Evolutionary conservation across 2,113 vertebrate species (phyloP), one percentile per base, ranked within the genome.

Genomic region (Gavialis gangeticus): DNA sequence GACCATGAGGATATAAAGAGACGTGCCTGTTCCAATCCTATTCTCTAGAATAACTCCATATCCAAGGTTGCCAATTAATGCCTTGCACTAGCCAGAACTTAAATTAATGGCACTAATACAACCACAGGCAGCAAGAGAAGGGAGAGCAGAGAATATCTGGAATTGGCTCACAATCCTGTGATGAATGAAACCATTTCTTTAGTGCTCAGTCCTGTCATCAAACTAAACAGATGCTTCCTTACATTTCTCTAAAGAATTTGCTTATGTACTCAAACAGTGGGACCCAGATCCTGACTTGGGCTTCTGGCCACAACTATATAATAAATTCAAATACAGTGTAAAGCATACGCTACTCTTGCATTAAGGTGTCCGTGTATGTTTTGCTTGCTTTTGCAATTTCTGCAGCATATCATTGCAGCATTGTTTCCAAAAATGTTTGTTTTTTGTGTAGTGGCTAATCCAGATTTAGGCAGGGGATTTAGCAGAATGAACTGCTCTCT

Each of bases 211-310:
- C 75, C 37, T n/a, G 60, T 62, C 58, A 37, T 13, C 54, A 19
- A 28, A 37, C 22, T 46, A n/a, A 75, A 28, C 57, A 54, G 22
- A 27, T 56, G 22, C 59, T 30, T 28, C 64, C 4, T 55, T 15
- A 0, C 2, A 13, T 0, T 2, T 59, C 62, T 69, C 10, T 78
- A 30, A 30, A 37, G 27, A 27, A 34, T 27, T 62, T 67, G 60
- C 12, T 78, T 66, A 17, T 3, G 10, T 37, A 34, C 28, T 19
- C 1, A 0, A 3, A n/a, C 0, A 2, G 34, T 0, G 1, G 57
- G 28, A 59, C 69, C 6, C 14, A 79, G 28, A 19, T 30, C 0
- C 0, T 55, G 67, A 9, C 34, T 82, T 79, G 28, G 34, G 60
- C 8, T 81, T 76, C 87, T 85, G 34, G 58, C 12, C 62, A 30